phyloP scores from a whole-genome alignment of 2,797 vertebrate species.

The Karalla daura region DNA sequence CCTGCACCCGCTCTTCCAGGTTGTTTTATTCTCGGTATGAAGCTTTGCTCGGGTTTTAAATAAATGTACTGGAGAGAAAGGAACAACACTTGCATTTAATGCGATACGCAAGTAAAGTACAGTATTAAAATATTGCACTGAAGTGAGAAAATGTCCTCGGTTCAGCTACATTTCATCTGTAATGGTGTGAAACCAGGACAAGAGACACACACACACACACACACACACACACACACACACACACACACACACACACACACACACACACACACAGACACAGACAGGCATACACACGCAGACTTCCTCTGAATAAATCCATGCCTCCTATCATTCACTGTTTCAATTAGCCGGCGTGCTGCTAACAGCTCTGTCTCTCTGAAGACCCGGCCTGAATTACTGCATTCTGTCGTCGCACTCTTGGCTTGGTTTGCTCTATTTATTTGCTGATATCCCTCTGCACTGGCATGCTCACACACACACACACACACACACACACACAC shows the following conservation, averaged over 20 bases:
- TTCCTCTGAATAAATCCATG: slow-evolving; percentile 20
- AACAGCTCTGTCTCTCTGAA: slow-evolving; percentile 40
- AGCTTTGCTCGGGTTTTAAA: neutral
- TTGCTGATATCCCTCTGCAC: slow-evolving; percentile 13
- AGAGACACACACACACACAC: neutral
- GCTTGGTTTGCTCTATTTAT: slow-evolving; percentile 21
- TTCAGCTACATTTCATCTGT: neutral
- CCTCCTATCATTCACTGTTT: slow-evolving; percentile 26
- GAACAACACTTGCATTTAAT: neutral
- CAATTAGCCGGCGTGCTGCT: slow-evolving; percentile 32
- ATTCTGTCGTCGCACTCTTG: slow-evolving; percentile 26
- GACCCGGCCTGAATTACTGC: slow-evolving; percentile 43
- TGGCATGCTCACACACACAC: neutral
- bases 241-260: neutral
- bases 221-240: neutral
- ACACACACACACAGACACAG: neutral
- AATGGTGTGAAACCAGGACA: no score
- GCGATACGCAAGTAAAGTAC: neutral
- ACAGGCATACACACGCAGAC: neutral
- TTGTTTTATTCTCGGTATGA: neutral
- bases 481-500: neutral
- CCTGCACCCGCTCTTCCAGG: neutral
- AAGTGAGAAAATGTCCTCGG: neutral
- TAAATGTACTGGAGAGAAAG: neutral
- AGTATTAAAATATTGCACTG: neutral